Base-by-base conservation (phyloP, 2,888 invertebrate genomes). In the Campoplex nolae region DNA sequence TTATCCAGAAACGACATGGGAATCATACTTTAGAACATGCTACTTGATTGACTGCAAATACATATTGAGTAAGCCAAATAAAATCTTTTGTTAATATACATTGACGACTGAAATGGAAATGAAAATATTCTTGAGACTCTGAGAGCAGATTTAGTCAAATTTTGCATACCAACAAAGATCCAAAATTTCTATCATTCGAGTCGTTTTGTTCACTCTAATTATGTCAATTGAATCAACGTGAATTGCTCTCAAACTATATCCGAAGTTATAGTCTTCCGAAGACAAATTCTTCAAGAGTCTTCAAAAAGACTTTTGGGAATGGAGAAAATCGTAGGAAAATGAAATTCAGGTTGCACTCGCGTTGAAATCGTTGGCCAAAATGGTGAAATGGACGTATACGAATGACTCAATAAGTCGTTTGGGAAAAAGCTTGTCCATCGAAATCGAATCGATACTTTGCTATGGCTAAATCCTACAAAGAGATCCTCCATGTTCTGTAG, bases 391-490 rank as follows among this genome's bases (percentile, higher is more conserved):
- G 68, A 73, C 32, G 45, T 58, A 77, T 81, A 88, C 79, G 82
- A 78, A 78, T 70, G 75, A 83, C 75, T 83, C 75, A 73, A 82
- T 88, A 89, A 88, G 86, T 89, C 80, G 84, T 82, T 86, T 74
- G 73, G 86, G 87, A 85, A 88, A 84, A 89, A 84, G 78, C 68
- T 68, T 62, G 82, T 82, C 79, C 87, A 79, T 56, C 82, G 79
- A 90, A 90, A 90, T 90, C 91, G 91, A 93, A 93, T 93, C 92
- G 92, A 93, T 93, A 92, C 89, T 88, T 89, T 89, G 87, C 89
- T 89, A 88, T 88, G 88, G 83, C 90, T 89, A 93, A 94, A 93
- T 93, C 93, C 94, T 88, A 93, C 93, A 94, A 93, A 94, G 93
- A 90, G 92, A 91, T 88, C 48, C 85, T 83, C 81, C 75, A 83